Evolutionary conservation across 2,888 invertebrate genomes (phyloP).

Genomic region (Isotomurus palustris): DNA sequence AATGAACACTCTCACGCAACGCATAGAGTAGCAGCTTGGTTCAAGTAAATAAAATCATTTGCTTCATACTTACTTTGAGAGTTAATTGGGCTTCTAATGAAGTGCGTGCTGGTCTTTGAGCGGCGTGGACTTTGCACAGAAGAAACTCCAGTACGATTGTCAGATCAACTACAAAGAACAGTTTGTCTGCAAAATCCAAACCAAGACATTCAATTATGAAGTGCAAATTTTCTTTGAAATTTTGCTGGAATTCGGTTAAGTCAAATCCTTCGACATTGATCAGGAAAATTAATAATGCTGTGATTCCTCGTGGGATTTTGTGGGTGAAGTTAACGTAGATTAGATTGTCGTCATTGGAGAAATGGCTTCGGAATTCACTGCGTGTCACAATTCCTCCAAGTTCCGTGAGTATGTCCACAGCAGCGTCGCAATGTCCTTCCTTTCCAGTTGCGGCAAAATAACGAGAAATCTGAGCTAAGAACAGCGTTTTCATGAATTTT

Average conservation of each 20-base stretch:
- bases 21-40: background rate
- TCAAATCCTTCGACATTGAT: conserved; percentile 50
- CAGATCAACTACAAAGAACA: conserved; percentile 49
- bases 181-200: conserved; percentile 50
- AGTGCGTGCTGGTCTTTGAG: conserved; percentile 48
- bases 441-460: conserved; percentile 35
- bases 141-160: conserved; percentile 45
- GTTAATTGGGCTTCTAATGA: conserved; percentile 22
- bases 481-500: conserved; percentile 48
- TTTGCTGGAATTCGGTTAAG: conserved; percentile 48
- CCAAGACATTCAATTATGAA: conserved; percentile 50
- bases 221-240: conserved; percentile 50
- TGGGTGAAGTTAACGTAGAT: conserved; percentile 47
- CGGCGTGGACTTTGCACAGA: conserved; percentile 49
- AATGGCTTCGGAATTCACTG: conserved; percentile 31
- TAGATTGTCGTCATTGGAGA: conserved; percentile 31
- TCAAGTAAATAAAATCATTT: no score
- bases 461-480: conserved; percentile 35
- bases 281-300: conserved; percentile 49
- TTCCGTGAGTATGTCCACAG: conserved; percentile 32
- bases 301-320: conserved; percentile 50
- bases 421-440: conserved; percentile 36
- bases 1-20: background rate
- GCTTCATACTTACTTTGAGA: no score
- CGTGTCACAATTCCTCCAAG: conserved; percentile 33